A percentile compares a stretch with the other conserved stretches of the same genome.
Conservation (phyloP, 2,797 vertebrate genomes). For the Okamejei kenojei region DNA sequence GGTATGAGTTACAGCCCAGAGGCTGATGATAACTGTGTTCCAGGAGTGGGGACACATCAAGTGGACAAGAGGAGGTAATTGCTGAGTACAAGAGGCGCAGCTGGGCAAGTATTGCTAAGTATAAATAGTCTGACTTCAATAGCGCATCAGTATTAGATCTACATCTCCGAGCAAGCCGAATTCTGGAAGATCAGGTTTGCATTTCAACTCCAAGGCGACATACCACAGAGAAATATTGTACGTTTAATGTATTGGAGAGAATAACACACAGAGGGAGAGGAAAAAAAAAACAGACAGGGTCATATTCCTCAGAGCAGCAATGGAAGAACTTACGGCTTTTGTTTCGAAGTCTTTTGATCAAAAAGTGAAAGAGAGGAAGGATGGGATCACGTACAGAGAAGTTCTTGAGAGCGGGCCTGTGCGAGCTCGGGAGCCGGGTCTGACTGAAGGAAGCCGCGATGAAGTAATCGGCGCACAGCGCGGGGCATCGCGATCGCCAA, state of each 20-base stretch:
- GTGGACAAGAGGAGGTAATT: slow-evolving; percentile 87
- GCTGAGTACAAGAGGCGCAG: slow-evolving; percentile 76
- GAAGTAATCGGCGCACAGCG: slow-evolving; percentile 61
- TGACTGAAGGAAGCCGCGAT: slow-evolving; percentile 68
- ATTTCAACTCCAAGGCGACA: slow-evolving; percentile 29
- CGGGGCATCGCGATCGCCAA: slow-evolving; percentile 70
- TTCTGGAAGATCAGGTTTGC: slow-evolving; percentile 62
- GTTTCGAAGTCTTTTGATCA: slow-evolving; percentile 97
- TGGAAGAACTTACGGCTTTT: slow-evolving; percentile 98
- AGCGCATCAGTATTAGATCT: slow-evolving; percentile 78
- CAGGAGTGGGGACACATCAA: slow-evolving; percentile 67
- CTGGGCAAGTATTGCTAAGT: slow-evolving; percentile 82
- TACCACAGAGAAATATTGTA: slow-evolving; percentile 28
- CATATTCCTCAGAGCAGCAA: slow-evolving; percentile 59
- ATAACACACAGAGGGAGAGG: neutral
- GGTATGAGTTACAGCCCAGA: slow-evolving; percentile 53
- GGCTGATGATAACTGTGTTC: slow-evolving; percentile 49
- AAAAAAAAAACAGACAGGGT: slow-evolving; percentile 38
- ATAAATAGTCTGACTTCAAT: slow-evolving; percentile 98
- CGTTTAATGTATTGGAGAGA: slow-evolving; percentile 34
- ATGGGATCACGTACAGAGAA: slow-evolving; percentile 87
- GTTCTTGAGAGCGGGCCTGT: slow-evolving; percentile 83
- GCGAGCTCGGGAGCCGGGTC: slow-evolving; percentile 71
- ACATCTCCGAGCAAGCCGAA: slow-evolving; percentile 73
- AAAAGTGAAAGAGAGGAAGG: slow-evolving; percentile 97